These are phyloP conservation scores for Atractosteus spatula DNA, from an alignment of 2,113 vertebrate species.

Conservation along the genomic window DNA sequence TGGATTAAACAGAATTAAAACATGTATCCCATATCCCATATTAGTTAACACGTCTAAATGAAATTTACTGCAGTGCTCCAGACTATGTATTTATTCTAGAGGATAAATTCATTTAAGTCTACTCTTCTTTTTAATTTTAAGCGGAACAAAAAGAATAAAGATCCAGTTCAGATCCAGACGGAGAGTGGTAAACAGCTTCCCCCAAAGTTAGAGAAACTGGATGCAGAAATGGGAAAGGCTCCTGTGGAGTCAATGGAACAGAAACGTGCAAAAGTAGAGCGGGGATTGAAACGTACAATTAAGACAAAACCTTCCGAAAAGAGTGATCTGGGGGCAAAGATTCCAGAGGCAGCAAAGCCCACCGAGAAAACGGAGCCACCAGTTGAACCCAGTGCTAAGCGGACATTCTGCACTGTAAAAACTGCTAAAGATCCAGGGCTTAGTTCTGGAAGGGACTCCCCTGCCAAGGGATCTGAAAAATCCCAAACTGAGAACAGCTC, in stretches of 20 bases:
- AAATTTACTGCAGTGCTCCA: too few species aligned
- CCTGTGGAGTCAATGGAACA: slow-evolving; percentile 48
- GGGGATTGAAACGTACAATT: slow-evolving; percentile 72
- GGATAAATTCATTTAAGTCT: neutral
- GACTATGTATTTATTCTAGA: too few species aligned
- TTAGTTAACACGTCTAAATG: too few species aligned
- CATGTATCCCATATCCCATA: too few species aligned
- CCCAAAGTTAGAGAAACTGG: slow-evolving; percentile 26
- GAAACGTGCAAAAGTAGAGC: slow-evolving; percentile 65
- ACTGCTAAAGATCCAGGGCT: slow-evolving; percentile 29
- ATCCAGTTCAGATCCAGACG: slow-evolving; percentile 49
- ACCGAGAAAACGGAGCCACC: slow-evolving; percentile 43
- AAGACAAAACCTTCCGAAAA: slow-evolving; percentile 60
- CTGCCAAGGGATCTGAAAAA: slow-evolving; percentile 36
- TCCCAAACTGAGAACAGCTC: slow-evolving; percentile 13
- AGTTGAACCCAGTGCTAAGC: slow-evolving; percentile 56
- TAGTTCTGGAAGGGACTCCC: slow-evolving; percentile 33
- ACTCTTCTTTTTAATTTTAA: slow-evolving; percentile 27
- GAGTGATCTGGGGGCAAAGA: slow-evolving; percentile 25
- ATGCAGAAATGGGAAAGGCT: slow-evolving; percentile 34
- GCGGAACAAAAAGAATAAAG: slow-evolving; percentile 81
- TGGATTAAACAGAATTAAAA: too few species aligned
- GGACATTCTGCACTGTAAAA: slow-evolving; percentile 36
- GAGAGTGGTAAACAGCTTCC: slow-evolving; percentile 67
- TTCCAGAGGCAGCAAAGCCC: slow-evolving; percentile 14